Evolutionary conservation across 1,140 invertebrate genomes (phyloP).

Genomic region (Oppia nitens): DNA sequence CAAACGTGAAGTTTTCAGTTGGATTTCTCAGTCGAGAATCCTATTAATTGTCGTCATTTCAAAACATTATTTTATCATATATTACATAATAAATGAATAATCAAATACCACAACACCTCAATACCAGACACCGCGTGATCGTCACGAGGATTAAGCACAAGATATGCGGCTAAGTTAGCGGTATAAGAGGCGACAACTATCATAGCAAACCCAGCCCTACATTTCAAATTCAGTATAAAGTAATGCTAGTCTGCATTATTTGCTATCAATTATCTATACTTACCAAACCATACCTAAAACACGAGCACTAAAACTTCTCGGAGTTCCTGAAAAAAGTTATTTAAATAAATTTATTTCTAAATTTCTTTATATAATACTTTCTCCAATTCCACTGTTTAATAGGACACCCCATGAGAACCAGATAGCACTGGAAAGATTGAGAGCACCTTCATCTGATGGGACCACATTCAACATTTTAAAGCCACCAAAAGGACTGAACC

Average conservation of each 20-base stretch:
- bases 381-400: slow-evolving; percentile 94
- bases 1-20: slow-evolving; percentile 95
- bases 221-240: neutral
- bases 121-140: slow-evolving; percentile 94
- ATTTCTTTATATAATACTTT: slow-evolving; percentile 32
- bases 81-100: neutral
- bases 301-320: slow-evolving; percentile 88
- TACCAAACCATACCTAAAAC: slow-evolving; percentile 99
- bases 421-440: slow-evolving; percentile 93
- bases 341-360: neutral
- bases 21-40: slow-evolving; percentile 91
- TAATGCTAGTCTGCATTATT: neutral
- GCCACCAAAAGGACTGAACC: slow-evolving; percentile 86
- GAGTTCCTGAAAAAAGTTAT: slow-evolving; percentile 45
- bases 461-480: slow-evolving; percentile 34
- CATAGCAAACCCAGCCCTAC: slow-evolving; percentile 63
- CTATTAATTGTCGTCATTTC: slow-evolving; percentile 9
- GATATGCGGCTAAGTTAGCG: slow-evolving; percentile 92
- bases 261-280: slow-evolving; percentile 33
- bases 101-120: slow-evolving; percentile 33
- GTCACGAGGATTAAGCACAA: slow-evolving; percentile 92
- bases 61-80: neutral
- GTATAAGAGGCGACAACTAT: slow-evolving; percentile 99
- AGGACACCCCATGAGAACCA: slow-evolving; percentile 99
- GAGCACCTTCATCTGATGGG: slow-evolving; percentile 45